Evolutionary conservation across 2,888 invertebrate genomes (phyloP).

Genomic region (Candidula unifasciata): DNA sequence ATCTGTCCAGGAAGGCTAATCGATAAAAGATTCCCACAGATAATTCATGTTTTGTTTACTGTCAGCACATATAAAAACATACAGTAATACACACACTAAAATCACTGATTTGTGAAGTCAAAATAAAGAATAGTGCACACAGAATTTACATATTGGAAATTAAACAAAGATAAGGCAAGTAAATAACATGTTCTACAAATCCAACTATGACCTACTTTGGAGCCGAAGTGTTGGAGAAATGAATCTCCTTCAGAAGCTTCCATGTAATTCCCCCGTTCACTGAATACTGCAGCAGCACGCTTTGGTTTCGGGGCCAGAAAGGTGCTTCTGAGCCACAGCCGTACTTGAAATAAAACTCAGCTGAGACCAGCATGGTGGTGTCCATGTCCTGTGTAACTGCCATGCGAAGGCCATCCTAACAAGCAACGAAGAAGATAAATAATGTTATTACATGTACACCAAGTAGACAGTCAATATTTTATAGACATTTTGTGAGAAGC

Average conservation of each 20-base stretch:
- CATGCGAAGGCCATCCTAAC: constrained; percentile 75
- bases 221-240: constrained; percentile 58
- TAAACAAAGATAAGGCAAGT: too few relatives aligned
- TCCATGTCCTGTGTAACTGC: constrained; percentile 77
- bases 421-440: not conserved
- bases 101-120: too few relatives aligned
- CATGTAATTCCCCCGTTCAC: constrained; percentile 78
- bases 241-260: constrained; percentile 76
- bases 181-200: too few relatives aligned
- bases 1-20: too few relatives aligned
- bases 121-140: too few relatives aligned
- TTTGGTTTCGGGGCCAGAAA: constrained; percentile 73
- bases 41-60: too few relatives aligned
- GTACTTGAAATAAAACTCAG: constrained; percentile 77
- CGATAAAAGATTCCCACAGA: too few relatives aligned
- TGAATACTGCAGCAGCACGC: constrained; percentile 78
- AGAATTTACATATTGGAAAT: too few relatives aligned
- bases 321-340: constrained; percentile 69
- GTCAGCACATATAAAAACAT: too few relatives aligned
- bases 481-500: too few relatives aligned
- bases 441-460: not conserved
- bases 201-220: constrained; percentile 36
- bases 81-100: too few relatives aligned
- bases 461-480: not conserved
- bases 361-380: constrained; percentile 74